Evolutionary conservation across 2,113 vertebrate species (phyloP).

Genomic region (Prunella himalayana): DNA sequence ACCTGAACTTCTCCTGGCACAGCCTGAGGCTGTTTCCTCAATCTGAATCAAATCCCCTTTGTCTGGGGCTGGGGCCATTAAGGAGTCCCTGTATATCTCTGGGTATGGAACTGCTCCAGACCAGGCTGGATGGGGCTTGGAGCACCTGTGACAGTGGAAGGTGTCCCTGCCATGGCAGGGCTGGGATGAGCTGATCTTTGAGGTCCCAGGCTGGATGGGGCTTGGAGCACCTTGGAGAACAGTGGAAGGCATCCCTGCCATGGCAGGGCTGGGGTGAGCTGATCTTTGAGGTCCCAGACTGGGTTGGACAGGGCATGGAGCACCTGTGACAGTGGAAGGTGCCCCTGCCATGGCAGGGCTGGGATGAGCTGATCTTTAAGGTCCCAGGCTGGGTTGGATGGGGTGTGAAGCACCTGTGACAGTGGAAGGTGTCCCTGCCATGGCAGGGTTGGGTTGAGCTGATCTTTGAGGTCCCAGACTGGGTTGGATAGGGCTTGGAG

Average conservation of each 20-base stretch:
- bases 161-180: too few species aligned
- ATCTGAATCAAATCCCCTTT: fast-evolving
- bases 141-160: fast-evolving
- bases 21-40: neutral
- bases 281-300: neutral
- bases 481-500: too few species aligned
- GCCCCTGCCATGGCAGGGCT: too few species aligned
- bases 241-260: fast-evolving
- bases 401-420: neutral
- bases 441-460: fast-evolving
- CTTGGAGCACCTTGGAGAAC: too few species aligned
- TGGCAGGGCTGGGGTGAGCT: fast-evolving
- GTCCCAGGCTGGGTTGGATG: neutral
- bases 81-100: fast-evolving
- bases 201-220: too few species aligned
- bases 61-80: fast-evolving
- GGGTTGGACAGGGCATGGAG: too few species aligned
- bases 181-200: fast-evolving
- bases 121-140: neutral
- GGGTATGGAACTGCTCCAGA: neutral
- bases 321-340: fast-evolving
- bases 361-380: fast-evolving
- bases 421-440: fast-evolving
- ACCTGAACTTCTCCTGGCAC: neutral
- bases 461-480: too few species aligned